Conservation (phyloP, 2,797 vertebrate species). For the Tadarida brasiliensis region DNA sequence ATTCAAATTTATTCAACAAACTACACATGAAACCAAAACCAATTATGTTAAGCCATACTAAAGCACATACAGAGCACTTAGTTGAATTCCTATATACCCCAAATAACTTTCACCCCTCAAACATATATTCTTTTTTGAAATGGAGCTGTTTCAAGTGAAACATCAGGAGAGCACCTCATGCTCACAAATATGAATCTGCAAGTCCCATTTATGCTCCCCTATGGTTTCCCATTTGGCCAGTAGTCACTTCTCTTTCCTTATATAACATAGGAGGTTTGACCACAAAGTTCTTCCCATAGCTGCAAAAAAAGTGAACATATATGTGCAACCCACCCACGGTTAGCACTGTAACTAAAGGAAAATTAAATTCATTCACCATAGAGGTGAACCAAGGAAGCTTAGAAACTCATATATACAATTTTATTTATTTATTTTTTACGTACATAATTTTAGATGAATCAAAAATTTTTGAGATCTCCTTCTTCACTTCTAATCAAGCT, state of each 20-base stretch:
- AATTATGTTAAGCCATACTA: neutral
- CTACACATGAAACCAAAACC: constrained; percentile 5
- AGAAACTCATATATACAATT: neutral
- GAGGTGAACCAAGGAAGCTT: constrained; percentile 2
- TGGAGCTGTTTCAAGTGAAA: neutral
- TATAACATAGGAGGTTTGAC: neutral
- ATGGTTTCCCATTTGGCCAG: constrained; percentile 20
- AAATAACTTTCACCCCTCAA: neutral
- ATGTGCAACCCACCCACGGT: neutral
- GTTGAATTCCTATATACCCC: neutral
- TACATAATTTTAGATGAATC: neutral
- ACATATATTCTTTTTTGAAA: neutral
- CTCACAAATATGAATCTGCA: constrained; percentile 13
- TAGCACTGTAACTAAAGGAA: constrained; percentile 20
- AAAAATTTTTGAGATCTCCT: constrained; percentile 31
- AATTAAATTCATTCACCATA: constrained; percentile 48
- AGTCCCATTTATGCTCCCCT: neutral
- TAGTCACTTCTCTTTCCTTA: constrained; percentile 62
- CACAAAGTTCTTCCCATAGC: constrained; percentile 12
- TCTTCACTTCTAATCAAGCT: constrained; percentile 1
- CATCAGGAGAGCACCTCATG: neutral
- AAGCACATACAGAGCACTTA: neutral
- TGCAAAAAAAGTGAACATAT: constrained; percentile 41
- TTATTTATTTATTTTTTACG: neutral
- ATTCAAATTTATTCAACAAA: constrained; percentile 41